Evolutionary conservation across 37 sponge, comb jelly and placozoan species (phyloP), one percentile per base, ranked within the genome.

Genomic region (Amphimedon queenslandica): DNA sequence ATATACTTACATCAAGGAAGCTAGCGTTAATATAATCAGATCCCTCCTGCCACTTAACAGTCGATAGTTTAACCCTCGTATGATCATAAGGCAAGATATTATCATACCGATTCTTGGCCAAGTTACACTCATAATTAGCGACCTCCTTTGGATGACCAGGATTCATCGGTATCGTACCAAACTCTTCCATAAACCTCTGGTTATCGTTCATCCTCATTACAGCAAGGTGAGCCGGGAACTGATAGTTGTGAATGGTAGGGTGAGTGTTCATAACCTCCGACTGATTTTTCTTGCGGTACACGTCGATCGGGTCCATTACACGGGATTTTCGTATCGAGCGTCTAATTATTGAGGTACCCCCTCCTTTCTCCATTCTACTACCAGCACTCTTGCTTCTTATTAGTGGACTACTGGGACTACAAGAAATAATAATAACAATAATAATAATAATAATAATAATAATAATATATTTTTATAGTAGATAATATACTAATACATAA

Each of bases 1-100:
- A n/a, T n/a, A n/a, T n/a, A n/a, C 93, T 84, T 57, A 93, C 93
- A 60, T 90, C 79, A 71, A 80, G 71, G 67, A 82, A 86, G 71
- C 38, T 83, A 57, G 91, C 94, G 56, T 93, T 93, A 65, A 93
- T 90, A 64, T 93, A 93, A 84, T 93, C 91, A 1, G 90, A 76
- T 1, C 84, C 77, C 10, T 82, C 79, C 23, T 61, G 71, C 30
- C 67, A 69, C 32, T 71, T 66, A 3, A 84, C 40, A 5, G 57
- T n/a, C 39, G 30, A 23, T 38, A 93, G 77, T 65, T 81, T 84
- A 24, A 93, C 87, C 5, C 94, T 66, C 42, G 63, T 75, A 67
- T 86, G 76, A 56, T 93, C 94, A 69, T 85, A 92, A 23, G 92
- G 80, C 2, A 87, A 38, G 11, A 92, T 92, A 57, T 92, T 92